phyloP scores from a whole-genome alignment of 2,888 invertebrate species.

The Steinernema scapterisci region DNA sequence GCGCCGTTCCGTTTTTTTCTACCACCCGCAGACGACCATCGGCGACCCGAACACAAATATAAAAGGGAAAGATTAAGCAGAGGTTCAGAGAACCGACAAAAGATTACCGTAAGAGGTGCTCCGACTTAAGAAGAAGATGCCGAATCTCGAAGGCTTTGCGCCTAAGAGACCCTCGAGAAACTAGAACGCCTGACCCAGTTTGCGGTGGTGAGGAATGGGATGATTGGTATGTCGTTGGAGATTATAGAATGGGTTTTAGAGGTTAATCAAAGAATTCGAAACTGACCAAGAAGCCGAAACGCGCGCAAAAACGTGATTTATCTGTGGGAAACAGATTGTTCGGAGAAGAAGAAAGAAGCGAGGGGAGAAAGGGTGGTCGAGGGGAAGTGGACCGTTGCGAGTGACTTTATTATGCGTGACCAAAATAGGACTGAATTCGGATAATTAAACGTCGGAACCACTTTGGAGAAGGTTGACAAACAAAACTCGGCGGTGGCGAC shows the following conservation, averaged over 20 bases:
- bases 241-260: background rate
- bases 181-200: constrained; percentile 4
- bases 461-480: background rate
- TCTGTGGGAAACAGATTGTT: background rate
- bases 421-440: background rate
- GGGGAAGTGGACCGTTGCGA: too few species aligned
- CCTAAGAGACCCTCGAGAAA: background rate
- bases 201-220: background rate
- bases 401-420: too few species aligned
- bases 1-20: background rate
- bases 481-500: background rate
- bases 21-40: background rate
- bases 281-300: background rate
- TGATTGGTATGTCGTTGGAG: background rate
- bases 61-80: constrained; percentile 26
- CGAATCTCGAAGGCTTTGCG: background rate
- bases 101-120: background rate
- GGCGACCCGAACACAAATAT: constrained; percentile 4
- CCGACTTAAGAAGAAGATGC: background rate
- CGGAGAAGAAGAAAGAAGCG: background rate
- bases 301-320: background rate
- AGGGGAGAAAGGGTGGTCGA: background rate
- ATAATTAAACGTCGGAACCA: background rate
- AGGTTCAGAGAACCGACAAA: background rate
- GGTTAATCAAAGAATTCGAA: background rate